These are phyloP conservation scores for Chiloscyllium punctatum DNA, from an alignment of 2,797 vertebrate genomes.

Conservation along the genomic window DNA sequence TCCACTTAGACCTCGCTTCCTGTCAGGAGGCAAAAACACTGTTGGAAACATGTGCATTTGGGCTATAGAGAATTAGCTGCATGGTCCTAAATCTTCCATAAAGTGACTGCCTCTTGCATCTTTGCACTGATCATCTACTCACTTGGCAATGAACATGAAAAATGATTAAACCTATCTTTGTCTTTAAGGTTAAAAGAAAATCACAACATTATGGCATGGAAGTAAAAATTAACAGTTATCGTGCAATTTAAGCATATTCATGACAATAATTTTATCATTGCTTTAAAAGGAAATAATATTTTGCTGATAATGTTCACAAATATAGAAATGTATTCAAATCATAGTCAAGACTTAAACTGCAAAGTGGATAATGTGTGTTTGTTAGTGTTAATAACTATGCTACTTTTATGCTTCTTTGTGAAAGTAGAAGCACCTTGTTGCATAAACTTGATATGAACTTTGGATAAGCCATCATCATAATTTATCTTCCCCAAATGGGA, in stretches of 20 bases:
- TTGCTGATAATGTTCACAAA: not conserved
- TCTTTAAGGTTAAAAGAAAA: not conserved
- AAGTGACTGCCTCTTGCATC: not conserved
- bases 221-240: not conserved
- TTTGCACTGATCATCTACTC: not conserved
- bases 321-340: not conserved
- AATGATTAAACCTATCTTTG: not conserved
- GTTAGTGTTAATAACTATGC: constrained; percentile 17
- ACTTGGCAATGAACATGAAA: not conserved
- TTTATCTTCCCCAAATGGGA: constrained; percentile 8
- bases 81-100: not conserved
- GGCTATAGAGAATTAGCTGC: not conserved
- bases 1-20: not conserved
- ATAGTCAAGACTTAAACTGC: not conserved
- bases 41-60: not conserved
- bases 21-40: not conserved
- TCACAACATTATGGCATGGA: not conserved
- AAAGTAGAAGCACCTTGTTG: constrained; percentile 1
- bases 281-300: not conserved
- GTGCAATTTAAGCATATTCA: not conserved
- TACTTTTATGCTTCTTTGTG: not conserved
- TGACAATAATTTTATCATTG: not conserved
- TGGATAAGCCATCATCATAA: constrained; percentile 16
- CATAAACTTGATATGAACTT: constrained; percentile 36
- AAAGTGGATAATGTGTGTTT: not conserved